A percentile compares a stretch with the other conserved stretches of the same genome.
phyloP scores from a whole-genome alignment of 2,888 invertebrate genomes.

The Beris morrisii region DNA sequence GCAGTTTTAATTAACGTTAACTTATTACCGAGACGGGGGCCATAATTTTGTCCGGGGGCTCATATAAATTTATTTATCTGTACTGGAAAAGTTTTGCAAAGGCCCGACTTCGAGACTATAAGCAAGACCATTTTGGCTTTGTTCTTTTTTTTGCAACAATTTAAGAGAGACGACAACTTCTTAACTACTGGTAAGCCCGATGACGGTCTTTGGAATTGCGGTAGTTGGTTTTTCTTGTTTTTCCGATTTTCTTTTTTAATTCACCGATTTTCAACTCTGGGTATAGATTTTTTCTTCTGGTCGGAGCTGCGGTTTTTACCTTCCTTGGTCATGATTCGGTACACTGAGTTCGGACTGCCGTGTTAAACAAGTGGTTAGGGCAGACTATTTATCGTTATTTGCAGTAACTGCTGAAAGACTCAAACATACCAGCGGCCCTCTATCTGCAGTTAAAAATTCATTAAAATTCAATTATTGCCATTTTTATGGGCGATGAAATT shows the following conservation, averaged over 20 bases:
- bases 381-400: slow-evolving; percentile 29
- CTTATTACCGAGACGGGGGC: slow-evolving; percentile 33
- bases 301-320: not conserved
- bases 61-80: slow-evolving; percentile 34
- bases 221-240: no score
- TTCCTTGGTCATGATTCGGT: slow-evolving; percentile 15
- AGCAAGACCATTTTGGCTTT: slow-evolving; percentile 5
- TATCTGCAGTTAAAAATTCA: slow-evolving; percentile 31
- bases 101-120: not conserved
- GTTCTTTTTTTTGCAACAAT: slow-evolving; percentile 9
- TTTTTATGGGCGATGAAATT: slow-evolving; percentile 30
- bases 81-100: slow-evolving; percentile 9
- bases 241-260: no score
- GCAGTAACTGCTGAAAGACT: slow-evolving; percentile 19
- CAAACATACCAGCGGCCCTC: slow-evolving; percentile 14
- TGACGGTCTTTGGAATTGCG: no score
- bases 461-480: slow-evolving; percentile 34
- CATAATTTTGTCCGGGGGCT: slow-evolving; percentile 35
- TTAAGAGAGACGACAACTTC: slow-evolving; percentile 17
- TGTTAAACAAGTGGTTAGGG: slow-evolving; percentile 26
- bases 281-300: no score
- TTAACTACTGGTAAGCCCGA: not conserved
- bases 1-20: slow-evolving; percentile 40
- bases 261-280: no score
- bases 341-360: slow-evolving; percentile 12